Conservation (phyloP, 1,140 invertebrate genomes). For the Pogonognathellus flavescens region DNA sequence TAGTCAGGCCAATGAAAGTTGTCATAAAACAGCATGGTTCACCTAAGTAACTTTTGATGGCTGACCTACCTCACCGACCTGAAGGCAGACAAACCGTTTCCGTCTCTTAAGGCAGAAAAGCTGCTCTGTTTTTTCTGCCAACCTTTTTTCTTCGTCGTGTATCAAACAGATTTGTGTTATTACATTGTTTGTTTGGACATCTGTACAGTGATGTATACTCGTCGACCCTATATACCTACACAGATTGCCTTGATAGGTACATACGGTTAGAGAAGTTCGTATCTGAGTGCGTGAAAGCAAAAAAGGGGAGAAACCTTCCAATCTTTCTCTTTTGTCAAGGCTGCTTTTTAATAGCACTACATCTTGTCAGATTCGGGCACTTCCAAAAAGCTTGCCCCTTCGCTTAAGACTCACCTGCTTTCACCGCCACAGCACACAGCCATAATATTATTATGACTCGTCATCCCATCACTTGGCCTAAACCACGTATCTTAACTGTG, state of each 20-base stretch:
- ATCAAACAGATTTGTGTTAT: too few species aligned
- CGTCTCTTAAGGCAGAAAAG: too few species aligned
- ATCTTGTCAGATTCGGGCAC: background rate
- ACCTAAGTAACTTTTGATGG: constrained; percentile 12
- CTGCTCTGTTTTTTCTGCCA: background rate
- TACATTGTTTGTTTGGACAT: too few species aligned
- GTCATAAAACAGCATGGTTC: constrained; percentile 43
- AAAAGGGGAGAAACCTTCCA: constrained; percentile 11
- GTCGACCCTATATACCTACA: too few species aligned
- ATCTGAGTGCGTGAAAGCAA: background rate
- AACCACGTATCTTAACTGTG: background rate
- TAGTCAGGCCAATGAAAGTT: constrained; percentile 26
- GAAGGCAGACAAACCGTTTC: background rate
- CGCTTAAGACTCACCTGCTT: background rate
- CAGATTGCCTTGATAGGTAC: too few species aligned
- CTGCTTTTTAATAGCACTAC: background rate
- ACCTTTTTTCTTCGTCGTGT: background rate
- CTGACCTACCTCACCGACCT: constrained; percentile 37
- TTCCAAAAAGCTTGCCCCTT: background rate
- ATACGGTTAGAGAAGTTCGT: too few species aligned
- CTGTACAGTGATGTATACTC: too few species aligned
- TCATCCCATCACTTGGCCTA: background rate
- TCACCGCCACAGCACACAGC: background rate
- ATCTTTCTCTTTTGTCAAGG: background rate
- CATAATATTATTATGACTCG: constrained; percentile 2